A percentile compares a stretch with the other conserved stretches of the same genome.
These are phyloP conservation scores for Yponomeuta cagnagella DNA, from an alignment of 2,888 invertebrate genomes.

Conservation along the genomic window DNA sequence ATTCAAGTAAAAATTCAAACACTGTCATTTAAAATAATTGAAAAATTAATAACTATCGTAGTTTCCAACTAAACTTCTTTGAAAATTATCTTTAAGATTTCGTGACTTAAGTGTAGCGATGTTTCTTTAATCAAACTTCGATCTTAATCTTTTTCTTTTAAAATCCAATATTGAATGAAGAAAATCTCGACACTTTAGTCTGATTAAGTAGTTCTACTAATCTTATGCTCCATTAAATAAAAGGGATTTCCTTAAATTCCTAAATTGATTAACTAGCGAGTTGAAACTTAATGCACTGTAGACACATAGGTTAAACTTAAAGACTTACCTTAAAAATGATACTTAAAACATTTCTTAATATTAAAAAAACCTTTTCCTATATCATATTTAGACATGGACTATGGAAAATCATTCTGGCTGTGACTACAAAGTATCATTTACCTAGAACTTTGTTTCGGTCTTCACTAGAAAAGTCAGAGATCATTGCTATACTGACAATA, in stretches of 20 bases:
- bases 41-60: conserved; percentile 43
- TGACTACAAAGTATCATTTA: conserved; percentile 46
- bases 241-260: conserved; percentile 51
- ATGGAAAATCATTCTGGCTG: conserved; percentile 74
- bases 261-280: conserved; percentile 58
- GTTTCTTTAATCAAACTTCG: conserved; percentile 22
- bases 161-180: conserved; percentile 21
- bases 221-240: conserved; percentile 59
- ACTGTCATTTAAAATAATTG: conserved; percentile 39
- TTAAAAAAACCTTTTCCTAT: conserved; percentile 51
- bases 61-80: conserved; percentile 68
- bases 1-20: conserved; percentile 58
- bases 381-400: conserved; percentile 67
- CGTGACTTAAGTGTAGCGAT: conserved; percentile 34
- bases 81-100: conserved; percentile 66
- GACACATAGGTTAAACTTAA: conserved; percentile 63
- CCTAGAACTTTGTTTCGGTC: conserved; percentile 2
- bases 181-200: conserved; percentile 35
- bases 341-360: conserved; percentile 42
- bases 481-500: conserved; percentile 5
- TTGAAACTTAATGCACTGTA: conserved; percentile 70
- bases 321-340: conserved; percentile 45
- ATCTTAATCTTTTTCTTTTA: conserved; percentile 11
- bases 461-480: conserved; percentile 9
- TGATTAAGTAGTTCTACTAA: conserved; percentile 50